Base-by-base conservation (phyloP, 2,888 invertebrate species). In the Drosophila heteroneura region DNA sequence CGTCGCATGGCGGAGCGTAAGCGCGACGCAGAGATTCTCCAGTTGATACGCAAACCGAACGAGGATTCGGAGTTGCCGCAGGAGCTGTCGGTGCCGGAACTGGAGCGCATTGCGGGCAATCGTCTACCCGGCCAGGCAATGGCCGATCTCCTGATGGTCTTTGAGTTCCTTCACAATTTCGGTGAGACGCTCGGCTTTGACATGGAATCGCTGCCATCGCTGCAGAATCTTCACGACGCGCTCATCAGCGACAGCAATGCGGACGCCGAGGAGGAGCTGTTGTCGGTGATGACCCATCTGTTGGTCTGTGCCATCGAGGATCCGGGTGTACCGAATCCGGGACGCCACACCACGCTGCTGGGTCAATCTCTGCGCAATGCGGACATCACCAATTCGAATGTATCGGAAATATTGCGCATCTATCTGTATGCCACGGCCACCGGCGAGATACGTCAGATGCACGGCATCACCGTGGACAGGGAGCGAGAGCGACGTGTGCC, bases 131-230 rank as follows among this genome's bases (percentile, higher is more conserved):
- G 98, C 0, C 96, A 97, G 91, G 98, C 98, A 0, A 97, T 98
- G 94, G 97, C 97, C 0, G 97, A 99, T 93, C 95, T 97, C 52
- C 94, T 99, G 30, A 99, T 99, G 96, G 97, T 98, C n/a, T 97
- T 97, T 91, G 99, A 99, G 94, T 99, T 99, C 93, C 94, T 99
- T 81, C 97, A 98, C 90, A 99, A 98, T 94, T 99, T 99, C 92
- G 98, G 98, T 60, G 97, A 98, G 93, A 98, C 98, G 0, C 94
- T 99, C 2, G 98, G 98, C 64, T 98, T 99, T 91, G 98, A 98
- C 89, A 96, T 97, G 96, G 97, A 97, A 66, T 96, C 96, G 5
- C 93, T 98, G 79, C 99, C 99, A 3, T 96, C 97, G 0, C 93
- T 99, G 82, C 97, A 97, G 92, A 96, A 97, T 65, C 94, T 99